Evolutionary conservation across 2,113 vertebrate genomes (phyloP).

Genomic region (Entomyzon cyanotis): DNA sequence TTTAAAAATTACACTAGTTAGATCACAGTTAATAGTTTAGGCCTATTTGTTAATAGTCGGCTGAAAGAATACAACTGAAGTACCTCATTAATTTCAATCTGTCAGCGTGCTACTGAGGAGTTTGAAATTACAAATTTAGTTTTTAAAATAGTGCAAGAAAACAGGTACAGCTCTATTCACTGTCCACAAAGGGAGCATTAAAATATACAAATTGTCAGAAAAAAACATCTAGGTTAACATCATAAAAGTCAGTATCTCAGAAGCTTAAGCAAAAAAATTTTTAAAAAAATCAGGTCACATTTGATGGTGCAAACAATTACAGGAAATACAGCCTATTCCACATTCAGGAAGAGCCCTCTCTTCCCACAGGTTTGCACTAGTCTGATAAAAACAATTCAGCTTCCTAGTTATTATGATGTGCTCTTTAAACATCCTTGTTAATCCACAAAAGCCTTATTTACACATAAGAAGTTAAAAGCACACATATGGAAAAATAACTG

Average conservation of each 20-base stretch:
- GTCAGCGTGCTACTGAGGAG: not conserved
- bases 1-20: not conserved
- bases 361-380: conserved; percentile 70
- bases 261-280: not conserved
- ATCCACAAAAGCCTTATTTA: conserved; percentile 42
- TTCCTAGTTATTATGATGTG: conserved; percentile 68
- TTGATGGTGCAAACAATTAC: conserved; percentile 70
- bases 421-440: conserved; percentile 65
- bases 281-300: conserved; percentile 39
- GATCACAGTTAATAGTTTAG: not conserved
- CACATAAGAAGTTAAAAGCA: not conserved
- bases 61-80: not conserved
- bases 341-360: conserved; percentile 61
- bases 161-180: not conserved
- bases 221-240: not conserved
- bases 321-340: conserved; percentile 71
- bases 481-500: not conserved
- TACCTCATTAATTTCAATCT: not conserved
- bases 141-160: not conserved
- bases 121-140: not conserved
- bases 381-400: conserved; percentile 70
- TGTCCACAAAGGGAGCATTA: not conserved
- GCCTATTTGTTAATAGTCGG: not conserved
- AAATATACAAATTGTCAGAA: not conserved
- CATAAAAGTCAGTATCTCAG: not conserved